These are phyloP conservation scores for Agrenia bidenticulata DNA, from an alignment of 2,888 invertebrate genomes.

Conservation along the genomic window DNA sequence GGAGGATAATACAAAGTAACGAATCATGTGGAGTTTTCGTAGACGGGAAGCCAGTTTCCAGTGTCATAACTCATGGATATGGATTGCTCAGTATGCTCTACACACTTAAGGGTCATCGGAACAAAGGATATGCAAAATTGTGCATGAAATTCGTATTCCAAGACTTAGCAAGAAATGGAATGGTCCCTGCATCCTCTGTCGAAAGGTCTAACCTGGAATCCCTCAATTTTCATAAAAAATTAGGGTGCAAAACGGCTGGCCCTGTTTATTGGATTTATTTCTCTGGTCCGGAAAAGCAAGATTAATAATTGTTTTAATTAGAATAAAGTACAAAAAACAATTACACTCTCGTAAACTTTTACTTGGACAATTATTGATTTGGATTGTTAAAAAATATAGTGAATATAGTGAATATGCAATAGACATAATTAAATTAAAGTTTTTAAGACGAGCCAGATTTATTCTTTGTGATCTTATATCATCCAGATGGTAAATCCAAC, in stretches of 20 bases:
- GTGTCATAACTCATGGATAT: constrained; percentile 14
- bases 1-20: constrained; percentile 11
- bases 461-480: too few relatives aligned
- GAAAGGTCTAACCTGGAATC: constrained; percentile 23
- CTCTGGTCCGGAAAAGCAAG: too few relatives aligned
- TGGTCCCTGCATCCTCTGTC: constrained; percentile 23
- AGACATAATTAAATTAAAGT: too few relatives aligned
- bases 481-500: too few relatives aligned
- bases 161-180: constrained; percentile 25
- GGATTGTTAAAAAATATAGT: too few relatives aligned
- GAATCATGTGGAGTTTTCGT: constrained; percentile 26
- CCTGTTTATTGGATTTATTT: constrained; percentile 19
- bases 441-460: too few relatives aligned
- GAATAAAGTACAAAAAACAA: too few relatives aligned
- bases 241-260: constrained; percentile 19
- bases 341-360: too few relatives aligned
- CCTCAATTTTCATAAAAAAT: constrained; percentile 21
- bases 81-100: constrained; percentile 23
- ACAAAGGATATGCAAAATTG: constrained; percentile 25
- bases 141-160: constrained; percentile 24
- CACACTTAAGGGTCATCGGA: constrained; percentile 23
- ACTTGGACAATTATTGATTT: too few relatives aligned
- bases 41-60: constrained; percentile 24
- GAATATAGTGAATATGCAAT: too few relatives aligned
- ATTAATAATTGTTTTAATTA: too few relatives aligned